Percentiles rank a stretch among this genome's conserved stretches.
These are phyloP conservation scores for Rhynchonycteris naso DNA, from an alignment of 2,797 vertebrate genomes.

Conservation along the genomic window DNA sequence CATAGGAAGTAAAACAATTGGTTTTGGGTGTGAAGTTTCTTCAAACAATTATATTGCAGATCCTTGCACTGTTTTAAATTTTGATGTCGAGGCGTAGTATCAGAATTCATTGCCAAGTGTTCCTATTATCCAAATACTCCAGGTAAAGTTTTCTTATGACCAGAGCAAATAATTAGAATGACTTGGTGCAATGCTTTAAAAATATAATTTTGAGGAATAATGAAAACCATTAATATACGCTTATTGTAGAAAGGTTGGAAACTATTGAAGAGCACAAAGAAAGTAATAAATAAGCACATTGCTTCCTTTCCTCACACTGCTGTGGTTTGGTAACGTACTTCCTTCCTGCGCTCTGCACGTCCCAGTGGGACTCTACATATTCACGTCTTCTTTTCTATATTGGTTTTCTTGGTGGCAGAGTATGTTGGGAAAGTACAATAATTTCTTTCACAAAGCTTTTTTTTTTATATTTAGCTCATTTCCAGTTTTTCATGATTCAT, in stretches of 20 bases:
- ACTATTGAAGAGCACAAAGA: not conserved
- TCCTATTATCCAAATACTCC: not conserved
- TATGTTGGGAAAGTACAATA: not conserved
- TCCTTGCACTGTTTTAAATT: not conserved
- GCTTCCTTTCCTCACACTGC: not conserved
- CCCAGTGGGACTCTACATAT: not conserved
- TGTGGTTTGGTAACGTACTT: not conserved
- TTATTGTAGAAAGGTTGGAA: not conserved
- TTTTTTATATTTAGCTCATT: not conserved
- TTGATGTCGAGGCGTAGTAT: not conserved
- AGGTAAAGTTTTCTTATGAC: not conserved
- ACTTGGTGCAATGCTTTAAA: not conserved
- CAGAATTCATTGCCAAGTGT: not conserved
- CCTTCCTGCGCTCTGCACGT: not conserved
- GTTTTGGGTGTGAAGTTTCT: not conserved
- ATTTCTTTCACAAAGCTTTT: not conserved
- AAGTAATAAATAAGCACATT: not conserved
- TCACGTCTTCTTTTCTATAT: not conserved
- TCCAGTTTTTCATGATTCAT: not conserved
- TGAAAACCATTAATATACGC: not conserved
- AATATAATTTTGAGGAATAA: not conserved
- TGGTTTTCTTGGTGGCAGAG: not conserved
- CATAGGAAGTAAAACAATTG: not conserved
- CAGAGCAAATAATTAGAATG: constrained; percentile 18
- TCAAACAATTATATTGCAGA: not conserved